Evolutionary conservation across 2,888 invertebrate genomes (phyloP), one percentile per base, ranked within the genome.

Genomic region (Halictus ligatus): DNA sequence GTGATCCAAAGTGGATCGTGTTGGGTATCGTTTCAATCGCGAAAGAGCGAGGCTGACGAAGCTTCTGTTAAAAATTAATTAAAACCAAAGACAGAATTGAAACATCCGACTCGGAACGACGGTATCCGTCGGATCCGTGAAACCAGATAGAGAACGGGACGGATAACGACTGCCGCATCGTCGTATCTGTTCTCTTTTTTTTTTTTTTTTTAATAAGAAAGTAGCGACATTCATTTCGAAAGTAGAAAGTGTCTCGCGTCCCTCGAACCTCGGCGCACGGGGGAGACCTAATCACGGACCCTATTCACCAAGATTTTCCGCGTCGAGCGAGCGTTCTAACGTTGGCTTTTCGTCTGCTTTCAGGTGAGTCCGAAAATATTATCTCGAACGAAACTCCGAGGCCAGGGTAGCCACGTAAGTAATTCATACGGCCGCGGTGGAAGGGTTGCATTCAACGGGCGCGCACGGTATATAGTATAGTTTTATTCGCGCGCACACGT

Each of bases 311-410:
- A 21, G 13, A 29, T 29, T n/a, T 43, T 7, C 12, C 13, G 8
- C n/a, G n/a, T 46, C 46, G 46, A 4, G 2, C 10, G 40, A 5
- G n/a, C 5, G 46, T 80, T 71, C 46, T 80, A 81, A 85, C 67
- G 40, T 71, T 67, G 50, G 71, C 29, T 82, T 82, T 48, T 25
- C 73, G 54, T 85, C 85, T 69, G 90, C 85, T 93, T 93, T 85
- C 89, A 93, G 93, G 93, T 93, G 87, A 92, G 92, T 91, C 67
- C 58, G 43, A 71, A 73, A 54, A 18, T 40, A 69, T 84, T 79
- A 86, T 83, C 79, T 74, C n/a, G 43, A 77, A 72, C 80, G 77
- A 73, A 69, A 75, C 29, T 64, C 25, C 25, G 83, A 75, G 78
- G 60, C 64, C 73, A 12, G 46, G 46, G 69, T 29, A n/a, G 75